Conservation (phyloP, 2,888 invertebrate species). For the Macaria liturata region DNA sequence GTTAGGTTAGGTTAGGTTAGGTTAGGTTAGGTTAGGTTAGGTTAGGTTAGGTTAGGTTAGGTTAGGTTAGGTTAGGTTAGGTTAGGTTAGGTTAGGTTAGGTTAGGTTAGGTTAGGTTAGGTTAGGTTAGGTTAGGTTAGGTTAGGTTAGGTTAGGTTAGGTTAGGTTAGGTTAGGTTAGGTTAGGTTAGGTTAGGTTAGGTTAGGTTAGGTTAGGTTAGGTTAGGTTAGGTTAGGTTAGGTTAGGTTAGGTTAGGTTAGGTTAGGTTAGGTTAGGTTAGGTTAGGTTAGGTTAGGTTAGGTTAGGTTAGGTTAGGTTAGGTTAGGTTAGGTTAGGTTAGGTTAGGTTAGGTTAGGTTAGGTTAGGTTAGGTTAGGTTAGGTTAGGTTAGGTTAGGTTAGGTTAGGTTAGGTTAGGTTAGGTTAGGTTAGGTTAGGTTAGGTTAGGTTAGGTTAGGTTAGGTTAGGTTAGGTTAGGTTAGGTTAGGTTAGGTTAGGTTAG, state of each 20-base stretch:
- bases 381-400: conserved; percentile 6
- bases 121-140: conserved; percentile 6
- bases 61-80: conserved; percentile 6
- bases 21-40: conserved; percentile 2
- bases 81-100: conserved; percentile 6
- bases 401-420: conserved; percentile 6
- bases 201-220: conserved; percentile 6
- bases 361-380: conserved; percentile 6
- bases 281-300: conserved; percentile 5
- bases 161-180: conserved; percentile 6
- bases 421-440: conserved; percentile 6
- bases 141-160: conserved; percentile 6
- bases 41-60: conserved; percentile 6
- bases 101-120: conserved; percentile 6
- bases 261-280: conserved; percentile 7
- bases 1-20: conserved; percentile 1
- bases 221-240: conserved; percentile 6
- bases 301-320: conserved; percentile 6
- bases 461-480: conserved; percentile 4
- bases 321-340: conserved; percentile 6
- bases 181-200: conserved; percentile 6
- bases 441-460: conserved; percentile 6
- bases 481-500: conserved; percentile 5
- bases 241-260: conserved; percentile 6
- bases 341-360: conserved; percentile 6